Conservation (phyloP, 2,797 vertebrate genomes). For the Hoplostethus mediterraneus region DNA sequence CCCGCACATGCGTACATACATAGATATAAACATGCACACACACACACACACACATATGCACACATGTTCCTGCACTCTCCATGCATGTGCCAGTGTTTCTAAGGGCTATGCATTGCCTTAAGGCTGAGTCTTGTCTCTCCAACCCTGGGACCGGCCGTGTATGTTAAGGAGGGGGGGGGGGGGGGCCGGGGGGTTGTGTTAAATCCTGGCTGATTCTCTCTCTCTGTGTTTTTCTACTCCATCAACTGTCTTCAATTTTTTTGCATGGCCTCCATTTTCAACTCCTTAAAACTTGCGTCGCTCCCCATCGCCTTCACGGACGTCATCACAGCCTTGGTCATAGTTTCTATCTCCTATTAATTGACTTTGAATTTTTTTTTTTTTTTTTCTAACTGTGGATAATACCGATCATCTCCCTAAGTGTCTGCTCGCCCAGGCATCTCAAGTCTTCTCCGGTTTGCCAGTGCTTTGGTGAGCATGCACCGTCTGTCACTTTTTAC, state of each 20-base stretch:
- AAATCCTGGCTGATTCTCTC: conserved; percentile 19
- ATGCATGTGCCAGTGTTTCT: conserved; percentile 81
- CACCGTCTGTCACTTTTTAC: conserved; percentile 58
- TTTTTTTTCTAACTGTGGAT: conserved; percentile 17
- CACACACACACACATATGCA: conserved; percentile 39
- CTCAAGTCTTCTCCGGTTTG: conserved; percentile 58
- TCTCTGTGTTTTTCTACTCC: conserved; percentile 9
- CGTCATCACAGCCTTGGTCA: not conserved
- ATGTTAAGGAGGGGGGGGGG: conserved; percentile 39
- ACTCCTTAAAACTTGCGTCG: conserved; percentile 13
- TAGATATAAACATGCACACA: conserved; percentile 14
- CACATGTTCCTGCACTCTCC: conserved; percentile 64
- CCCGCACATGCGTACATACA: not conserved
- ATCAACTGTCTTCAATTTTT: conserved; percentile 35
- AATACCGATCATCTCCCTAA: conserved; percentile 1
- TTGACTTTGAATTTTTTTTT: conserved; percentile 1
- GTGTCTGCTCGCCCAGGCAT: conserved; percentile 32
- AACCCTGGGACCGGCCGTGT: conserved; percentile 17
- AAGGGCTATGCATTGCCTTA: conserved; percentile 88
- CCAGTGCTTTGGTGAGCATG: conserved; percentile 70
- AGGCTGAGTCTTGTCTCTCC: conserved; percentile 69
- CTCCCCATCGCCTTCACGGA: not conserved
- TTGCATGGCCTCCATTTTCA: conserved; percentile 42
- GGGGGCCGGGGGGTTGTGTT: conserved; percentile 28
- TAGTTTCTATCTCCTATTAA: not conserved